Evolutionary conservation across 2,888 invertebrate genomes (phyloP), one percentile per base, ranked within the genome.

Genomic region (Erebia ligea): DNA sequence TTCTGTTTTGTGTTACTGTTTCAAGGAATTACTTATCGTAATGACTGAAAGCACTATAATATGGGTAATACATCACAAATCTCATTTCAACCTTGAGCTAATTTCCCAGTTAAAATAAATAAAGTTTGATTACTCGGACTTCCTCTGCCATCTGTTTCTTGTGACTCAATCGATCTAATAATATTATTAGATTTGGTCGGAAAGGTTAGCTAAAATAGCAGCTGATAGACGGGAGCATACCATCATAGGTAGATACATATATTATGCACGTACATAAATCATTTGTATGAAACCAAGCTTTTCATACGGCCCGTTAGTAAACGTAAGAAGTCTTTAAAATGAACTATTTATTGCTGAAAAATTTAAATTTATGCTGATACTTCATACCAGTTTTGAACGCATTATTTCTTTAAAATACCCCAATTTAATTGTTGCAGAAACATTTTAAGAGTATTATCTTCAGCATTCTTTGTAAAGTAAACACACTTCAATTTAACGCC

Each of bases 71-170:
- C 66, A 58, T 48, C 58, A 6, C 67, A 58, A 45, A 69, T 17
- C 57, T 50, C 15, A 58, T 40, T 50, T 54, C 66, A 83, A 79
- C 91, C 91, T 90, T 90, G 90, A 84, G 79, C 87, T 79, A 87
- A 83, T 87, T 84, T 80, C 82, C 83, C 81, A 77, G 79, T 78
- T 80, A 76, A 81, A 80, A 84, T 86, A 86, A 88, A 84, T 34
- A 84, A 82, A 79, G 77, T 84, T 87, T 86, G 80, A 88, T 88
- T 80, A 78, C 87, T 84, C 86, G 86, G 86, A 84, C 78, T 84
- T 76, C 77, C 76, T 76, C 70, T 67, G 71, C 78, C 82, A 84
- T 84, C 80, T 86, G 83, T 82, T 85, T 81, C 80, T 73, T 77
- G 79, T 86, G 85, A 88, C 76, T 86, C 84, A 85, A 80, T 81